Evolutionary conservation across 2,797 vertebrate species (phyloP).

Genomic region (Pangasius sanitwongsei): DNA sequence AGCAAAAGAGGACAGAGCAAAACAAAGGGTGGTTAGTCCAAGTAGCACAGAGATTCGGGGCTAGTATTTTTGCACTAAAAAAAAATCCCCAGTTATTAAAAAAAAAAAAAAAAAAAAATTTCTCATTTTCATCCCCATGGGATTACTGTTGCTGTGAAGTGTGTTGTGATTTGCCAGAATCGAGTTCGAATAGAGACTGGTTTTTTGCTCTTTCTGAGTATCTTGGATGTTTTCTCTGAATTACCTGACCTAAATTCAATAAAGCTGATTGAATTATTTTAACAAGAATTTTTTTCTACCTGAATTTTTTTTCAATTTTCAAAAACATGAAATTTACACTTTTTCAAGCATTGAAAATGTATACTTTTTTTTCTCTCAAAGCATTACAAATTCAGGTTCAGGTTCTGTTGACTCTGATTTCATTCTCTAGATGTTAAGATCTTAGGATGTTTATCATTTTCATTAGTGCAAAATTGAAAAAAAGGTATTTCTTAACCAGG

Average conservation of each 20-base stretch:
- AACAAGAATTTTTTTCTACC: not conserved
- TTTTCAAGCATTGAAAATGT: too few species aligned
- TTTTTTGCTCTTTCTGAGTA: not conserved
- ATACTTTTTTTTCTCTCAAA: not conserved
- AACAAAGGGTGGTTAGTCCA: not conserved
- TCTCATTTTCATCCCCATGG: not conserved
- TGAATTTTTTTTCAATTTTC: not conserved
- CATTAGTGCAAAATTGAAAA: not conserved
- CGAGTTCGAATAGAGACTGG: not conserved
- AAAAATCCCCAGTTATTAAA: not conserved
- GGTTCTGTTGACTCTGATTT: not conserved
- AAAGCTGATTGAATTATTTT: not conserved
- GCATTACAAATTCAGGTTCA: not conserved
- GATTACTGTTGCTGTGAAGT: not conserved
- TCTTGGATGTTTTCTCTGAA: not conserved
- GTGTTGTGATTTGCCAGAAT: not conserved
- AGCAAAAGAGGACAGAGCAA: not conserved
- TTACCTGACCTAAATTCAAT: not conserved
- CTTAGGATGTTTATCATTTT: not conserved
- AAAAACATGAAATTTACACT: not conserved
- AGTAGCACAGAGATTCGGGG: not conserved
- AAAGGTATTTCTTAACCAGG: not conserved
- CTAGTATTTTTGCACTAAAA: not conserved
- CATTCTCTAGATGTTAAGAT: not conserved
- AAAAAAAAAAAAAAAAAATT: not conserved